Evolutionary conservation across 2,113 vertebrate species (phyloP), one percentile per base, ranked within the genome.

Genomic region (Irena cyanogastra): DNA sequence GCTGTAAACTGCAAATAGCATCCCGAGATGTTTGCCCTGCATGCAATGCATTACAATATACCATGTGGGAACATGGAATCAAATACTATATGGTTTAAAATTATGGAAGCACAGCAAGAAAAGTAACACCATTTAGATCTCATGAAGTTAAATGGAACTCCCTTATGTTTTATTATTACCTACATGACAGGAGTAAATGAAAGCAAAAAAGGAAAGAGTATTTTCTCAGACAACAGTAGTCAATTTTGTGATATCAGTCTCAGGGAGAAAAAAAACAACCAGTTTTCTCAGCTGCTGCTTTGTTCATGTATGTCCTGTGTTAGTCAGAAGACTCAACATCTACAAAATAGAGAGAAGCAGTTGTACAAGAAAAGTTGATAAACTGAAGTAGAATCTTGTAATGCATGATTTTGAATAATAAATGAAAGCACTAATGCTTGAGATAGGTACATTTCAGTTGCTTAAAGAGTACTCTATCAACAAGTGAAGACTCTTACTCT

Each of bases 1-100:
- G 93, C 94, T 94, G 82, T 53, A 70, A 91, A 94, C 87, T 91
- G 71, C 63, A 93, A 85, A 95, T 50, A 95, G 82, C 31, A 93
- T 85, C 70, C 53, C 0, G 6, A 89, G 65, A 95, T 42, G 52
- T 44, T 72, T 89, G 74, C 59, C 78, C 87, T 85, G 26, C 49
- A 76, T 70, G 75, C 53, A 93, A 69, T 39, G 66, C 66, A 63
- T 69, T 74, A 69, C 1, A 0, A 74, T 80, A 85, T 93, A 49
- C 70, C 63, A 47, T 90, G 54, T 37, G 45, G 54, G 78, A 89
- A 74, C 59, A 61, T 2, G 47, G 63, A 85, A 60, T 87, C 23
- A 88, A 83, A 85, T n/a, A 76, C 37, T 72, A 63, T 16, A 30
- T 3, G 5, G 33, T 69, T 89, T 79, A 33, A 91, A 95, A 54